These are phyloP conservation scores for Hybognathus amarus DNA, from an alignment of 2,797 vertebrate genomes.

Conservation along the genomic window DNA sequence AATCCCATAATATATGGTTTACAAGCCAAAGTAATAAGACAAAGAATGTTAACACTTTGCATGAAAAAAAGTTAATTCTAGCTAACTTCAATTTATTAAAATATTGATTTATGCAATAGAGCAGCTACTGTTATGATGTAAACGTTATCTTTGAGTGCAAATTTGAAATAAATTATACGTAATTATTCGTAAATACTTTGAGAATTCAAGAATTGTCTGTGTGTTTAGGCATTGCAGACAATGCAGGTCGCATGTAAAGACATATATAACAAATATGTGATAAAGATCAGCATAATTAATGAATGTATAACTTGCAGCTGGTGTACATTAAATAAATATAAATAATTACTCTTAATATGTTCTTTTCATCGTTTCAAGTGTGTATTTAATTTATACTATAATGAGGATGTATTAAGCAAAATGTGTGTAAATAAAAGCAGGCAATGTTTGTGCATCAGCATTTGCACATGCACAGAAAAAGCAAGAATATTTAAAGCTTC, in stretches of 20 bases:
- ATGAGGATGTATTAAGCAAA: background rate
- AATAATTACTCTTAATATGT: background rate
- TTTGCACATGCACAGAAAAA: background rate
- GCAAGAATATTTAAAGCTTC: background rate
- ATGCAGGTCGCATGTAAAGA: background rate
- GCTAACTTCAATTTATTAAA: too few species aligned
- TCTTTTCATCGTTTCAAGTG: background rate
- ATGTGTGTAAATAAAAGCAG: background rate
- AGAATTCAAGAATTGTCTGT: background rate
- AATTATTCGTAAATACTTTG: too few species aligned
- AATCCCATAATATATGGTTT: constrained; percentile 25
- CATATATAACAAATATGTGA: background rate
- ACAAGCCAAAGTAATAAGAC: constrained; percentile 49
- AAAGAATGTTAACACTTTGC: background rate
- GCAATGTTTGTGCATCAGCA: background rate
- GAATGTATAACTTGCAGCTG: background rate
- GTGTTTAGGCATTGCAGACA: background rate
- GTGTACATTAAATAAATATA: background rate
- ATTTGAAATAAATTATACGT: background rate
- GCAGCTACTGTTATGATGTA: background rate
- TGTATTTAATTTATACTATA: background rate
- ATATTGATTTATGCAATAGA: background rate
- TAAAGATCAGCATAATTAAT: background rate
- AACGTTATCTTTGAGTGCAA: background rate
- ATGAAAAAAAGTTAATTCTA: constrained; percentile 16